Evolutionary conservation across 2,888 invertebrate genomes (phyloP).

Genomic region (Tribolium freemani): DNA sequence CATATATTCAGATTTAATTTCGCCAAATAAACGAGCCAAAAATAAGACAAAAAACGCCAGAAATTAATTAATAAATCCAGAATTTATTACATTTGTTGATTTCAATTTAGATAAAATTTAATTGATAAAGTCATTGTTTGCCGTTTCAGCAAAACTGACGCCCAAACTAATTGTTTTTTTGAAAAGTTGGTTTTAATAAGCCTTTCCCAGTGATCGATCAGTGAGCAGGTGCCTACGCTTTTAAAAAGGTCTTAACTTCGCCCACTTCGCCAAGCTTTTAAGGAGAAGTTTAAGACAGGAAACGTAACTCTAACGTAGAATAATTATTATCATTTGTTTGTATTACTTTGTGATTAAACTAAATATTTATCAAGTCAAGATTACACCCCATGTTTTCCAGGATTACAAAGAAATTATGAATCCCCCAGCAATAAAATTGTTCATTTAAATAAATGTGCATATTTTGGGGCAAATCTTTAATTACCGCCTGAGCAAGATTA

Average conservation of each 20-base stretch:
- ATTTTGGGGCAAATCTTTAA: slow-evolving; percentile 45
- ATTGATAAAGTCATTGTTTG: neutral
- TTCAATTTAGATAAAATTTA: neutral
- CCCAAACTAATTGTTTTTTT: neutral
- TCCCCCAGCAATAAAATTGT: slow-evolving; percentile 40
- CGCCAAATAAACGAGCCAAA: neutral
- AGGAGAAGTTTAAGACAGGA: slow-evolving; percentile 14
- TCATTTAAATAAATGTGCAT: slow-evolving; percentile 47
- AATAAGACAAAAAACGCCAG: no score
- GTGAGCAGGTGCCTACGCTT: slow-evolving; percentile 22
- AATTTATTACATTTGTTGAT: neutral
- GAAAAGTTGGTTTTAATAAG: slow-evolving; percentile 12
- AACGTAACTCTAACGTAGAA: no score
- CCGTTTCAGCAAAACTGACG: neutral
- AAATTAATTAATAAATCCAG: neutral
- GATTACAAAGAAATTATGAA: slow-evolving; percentile 45
- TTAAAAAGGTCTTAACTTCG: neutral
- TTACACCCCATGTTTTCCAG: slow-evolving; percentile 36
- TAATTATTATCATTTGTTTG: neutral
- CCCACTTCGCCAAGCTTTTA: slow-evolving; percentile 10
- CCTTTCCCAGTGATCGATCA: neutral
- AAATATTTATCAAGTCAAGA: slow-evolving; percentile 39
- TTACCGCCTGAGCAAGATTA: slow-evolving; percentile 42
- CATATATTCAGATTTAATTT: neutral
- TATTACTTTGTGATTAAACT: neutral